Evolutionary conservation across 2,888 invertebrate species (phyloP).

Genomic region (Gari tellinella): DNA sequence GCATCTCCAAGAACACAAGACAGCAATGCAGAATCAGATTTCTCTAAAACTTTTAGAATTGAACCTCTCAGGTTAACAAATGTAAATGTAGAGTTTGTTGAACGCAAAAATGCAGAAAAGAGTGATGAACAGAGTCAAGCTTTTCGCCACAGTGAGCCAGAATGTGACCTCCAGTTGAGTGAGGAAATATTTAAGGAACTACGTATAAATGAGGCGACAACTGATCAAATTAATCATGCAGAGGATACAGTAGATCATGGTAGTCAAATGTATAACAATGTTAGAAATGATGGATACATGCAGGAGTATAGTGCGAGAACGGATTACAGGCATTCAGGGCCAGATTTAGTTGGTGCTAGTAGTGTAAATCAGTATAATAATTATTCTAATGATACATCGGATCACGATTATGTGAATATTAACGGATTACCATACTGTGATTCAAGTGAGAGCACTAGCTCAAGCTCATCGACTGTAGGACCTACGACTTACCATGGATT

Average conservation of each 20-base stretch:
- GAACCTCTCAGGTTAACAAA: conserved; percentile 59
- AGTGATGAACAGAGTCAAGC: conserved; percentile 40
- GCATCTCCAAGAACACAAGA: neutral
- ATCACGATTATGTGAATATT: conserved; percentile 56
- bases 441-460: conserved; percentile 43
- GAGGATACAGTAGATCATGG: no score
- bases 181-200: conserved; percentile 43
- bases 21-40: conserved; percentile 24
- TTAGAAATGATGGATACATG: no score
- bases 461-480: conserved; percentile 38
- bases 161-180: conserved; percentile 54
- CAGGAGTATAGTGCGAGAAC: no score
- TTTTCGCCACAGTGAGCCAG: conserved; percentile 56
- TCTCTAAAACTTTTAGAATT: conserved; percentile 50
- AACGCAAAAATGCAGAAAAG: conserved; percentile 14
- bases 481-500: conserved; percentile 40
- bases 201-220: conserved; percentile 30
- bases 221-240: neutral
- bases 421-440: conserved; percentile 41
- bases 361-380: conserved; percentile 10
- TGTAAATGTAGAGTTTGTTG: conserved; percentile 37
- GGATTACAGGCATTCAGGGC: conserved; percentile 8
- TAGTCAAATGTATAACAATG: no score
- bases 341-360: conserved; percentile 9
- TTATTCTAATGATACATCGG: neutral